phyloP scores from a whole-genome alignment of 30 jellyfish, hydroid and myxozoan genomes.

The Hydractinia echinata region DNA sequence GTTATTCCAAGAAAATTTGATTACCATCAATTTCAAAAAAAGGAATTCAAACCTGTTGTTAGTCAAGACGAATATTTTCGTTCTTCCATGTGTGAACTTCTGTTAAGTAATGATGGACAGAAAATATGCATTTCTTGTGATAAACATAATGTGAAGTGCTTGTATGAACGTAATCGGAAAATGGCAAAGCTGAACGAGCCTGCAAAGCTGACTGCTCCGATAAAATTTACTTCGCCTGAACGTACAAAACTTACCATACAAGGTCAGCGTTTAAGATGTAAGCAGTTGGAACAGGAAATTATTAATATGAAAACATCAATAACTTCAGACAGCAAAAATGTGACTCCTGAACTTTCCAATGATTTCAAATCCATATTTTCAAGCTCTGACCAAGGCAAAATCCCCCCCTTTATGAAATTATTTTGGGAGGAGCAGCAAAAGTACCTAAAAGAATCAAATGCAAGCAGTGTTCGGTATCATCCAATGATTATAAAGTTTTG shows the following conservation, averaged over 20 bases:
- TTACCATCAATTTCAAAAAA: too few relatives aligned
- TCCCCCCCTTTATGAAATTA: constrained; percentile 8
- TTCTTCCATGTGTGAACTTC: too few relatives aligned
- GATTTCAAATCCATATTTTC: not conserved
- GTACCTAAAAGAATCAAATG: constrained; percentile 4
- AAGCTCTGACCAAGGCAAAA: not conserved
- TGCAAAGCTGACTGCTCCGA: too few relatives aligned
- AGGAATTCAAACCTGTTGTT: too few relatives aligned
- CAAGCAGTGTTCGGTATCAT: not conserved
- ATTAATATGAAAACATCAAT: not conserved
- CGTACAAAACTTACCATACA: constrained; percentile 26
- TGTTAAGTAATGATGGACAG: too few relatives aligned
- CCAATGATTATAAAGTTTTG: not conserved
- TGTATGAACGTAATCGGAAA: too few relatives aligned
- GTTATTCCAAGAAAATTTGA: too few relatives aligned
- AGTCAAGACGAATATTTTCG: too few relatives aligned
- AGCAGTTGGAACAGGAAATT: constrained; percentile 11
- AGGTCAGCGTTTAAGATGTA: constrained; percentile 11
- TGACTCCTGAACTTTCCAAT: too few relatives aligned
- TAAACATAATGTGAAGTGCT: too few relatives aligned
- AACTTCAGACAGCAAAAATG: not conserved
- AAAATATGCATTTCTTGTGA: too few relatives aligned
- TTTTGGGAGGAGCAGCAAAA: not conserved
- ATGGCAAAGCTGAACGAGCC: too few relatives aligned
- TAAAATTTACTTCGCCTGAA: constrained; percentile 1